A percentile compares a stretch with the other conserved stretches of the same genome.
Conservation (phyloP, 53 echinoderm and acorn worm genomes). For the Pentamera pediparva region DNA sequence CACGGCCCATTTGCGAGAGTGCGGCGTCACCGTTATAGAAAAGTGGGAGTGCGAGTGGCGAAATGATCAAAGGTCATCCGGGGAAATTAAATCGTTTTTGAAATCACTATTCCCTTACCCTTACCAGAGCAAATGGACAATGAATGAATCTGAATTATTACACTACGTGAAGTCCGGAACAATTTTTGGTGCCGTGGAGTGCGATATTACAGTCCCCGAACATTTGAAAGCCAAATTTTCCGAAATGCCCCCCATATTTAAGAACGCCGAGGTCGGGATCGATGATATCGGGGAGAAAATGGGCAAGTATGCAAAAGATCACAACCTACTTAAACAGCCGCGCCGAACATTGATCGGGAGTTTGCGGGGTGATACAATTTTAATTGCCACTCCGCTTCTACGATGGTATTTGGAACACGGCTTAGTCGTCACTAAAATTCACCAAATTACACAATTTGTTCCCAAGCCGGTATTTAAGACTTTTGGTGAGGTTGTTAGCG, state of each 20-base stretch:
- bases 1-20: not conserved
- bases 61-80: not conserved
- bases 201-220: slow-evolving; percentile 28
- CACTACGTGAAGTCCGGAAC: not conserved
- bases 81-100: slow-evolving; percentile 1
- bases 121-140: not conserved
- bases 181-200: slow-evolving; percentile 37
- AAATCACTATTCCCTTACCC: not conserved
- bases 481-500: slow-evolving; percentile 27
- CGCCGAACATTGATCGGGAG: slow-evolving; percentile 45
- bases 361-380: slow-evolving; percentile 36
- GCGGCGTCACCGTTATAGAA: slow-evolving; percentile 9
- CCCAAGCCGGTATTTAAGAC: slow-evolving; percentile 19
- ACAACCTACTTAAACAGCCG: slow-evolving; percentile 33
- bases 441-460: slow-evolving; percentile 32
- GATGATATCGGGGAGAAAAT: slow-evolving; percentile 53
- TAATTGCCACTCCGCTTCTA: slow-evolving; percentile 33
- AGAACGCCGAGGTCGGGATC: not conserved
- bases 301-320: slow-evolving; percentile 2
- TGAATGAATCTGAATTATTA: not conserved
- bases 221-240: not conserved
- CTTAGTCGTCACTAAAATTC: slow-evolving; percentile 39
- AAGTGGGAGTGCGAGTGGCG: slow-evolving; percentile 37
- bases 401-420: slow-evolving; percentile 47
- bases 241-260: slow-evolving; percentile 30